phyloP scores from a whole-genome alignment of 2,113 vertebrate genomes.

The Bubalus kerabau region DNA sequence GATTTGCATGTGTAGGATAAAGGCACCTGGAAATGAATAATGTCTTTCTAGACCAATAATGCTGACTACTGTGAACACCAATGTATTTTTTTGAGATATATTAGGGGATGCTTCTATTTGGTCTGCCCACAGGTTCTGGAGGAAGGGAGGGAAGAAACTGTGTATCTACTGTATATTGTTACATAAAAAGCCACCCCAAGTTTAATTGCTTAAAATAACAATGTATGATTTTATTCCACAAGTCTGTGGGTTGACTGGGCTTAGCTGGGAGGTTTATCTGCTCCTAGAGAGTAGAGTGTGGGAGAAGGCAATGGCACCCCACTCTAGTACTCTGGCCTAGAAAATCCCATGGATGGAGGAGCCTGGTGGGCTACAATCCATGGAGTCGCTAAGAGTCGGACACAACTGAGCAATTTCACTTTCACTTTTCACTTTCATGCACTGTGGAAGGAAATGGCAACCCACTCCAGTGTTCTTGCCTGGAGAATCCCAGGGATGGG shows the following conservation, averaged over 20 bases:
- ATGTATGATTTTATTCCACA: background rate
- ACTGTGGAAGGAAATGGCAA: too few relatives aligned
- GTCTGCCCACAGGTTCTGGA: background rate
- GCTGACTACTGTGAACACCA: background rate
- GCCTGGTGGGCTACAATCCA: too few relatives aligned
- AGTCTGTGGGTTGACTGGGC: background rate
- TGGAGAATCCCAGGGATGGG: too few relatives aligned
- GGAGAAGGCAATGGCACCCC: too few relatives aligned
- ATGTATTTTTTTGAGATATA: background rate
- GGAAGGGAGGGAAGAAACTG: background rate
- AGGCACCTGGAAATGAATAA: background rate
- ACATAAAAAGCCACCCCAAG: background rate
- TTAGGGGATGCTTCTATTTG: background rate
- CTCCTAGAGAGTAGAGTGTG: background rate
- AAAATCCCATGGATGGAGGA: too few relatives aligned
- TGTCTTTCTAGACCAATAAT: background rate
- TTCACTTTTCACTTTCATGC: too few relatives aligned
- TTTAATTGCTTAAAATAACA: background rate
- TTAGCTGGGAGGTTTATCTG: background rate
- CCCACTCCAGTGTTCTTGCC: too few relatives aligned
- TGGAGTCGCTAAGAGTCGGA: too few relatives aligned
- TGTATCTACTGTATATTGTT: background rate
- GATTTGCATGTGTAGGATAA: background rate
- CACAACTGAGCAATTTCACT: too few relatives aligned
- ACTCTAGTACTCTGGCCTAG: too few relatives aligned